Evolutionary conservation across 2,888 invertebrate species (phyloP).

Genomic region (Euphydryas editha): DNA sequence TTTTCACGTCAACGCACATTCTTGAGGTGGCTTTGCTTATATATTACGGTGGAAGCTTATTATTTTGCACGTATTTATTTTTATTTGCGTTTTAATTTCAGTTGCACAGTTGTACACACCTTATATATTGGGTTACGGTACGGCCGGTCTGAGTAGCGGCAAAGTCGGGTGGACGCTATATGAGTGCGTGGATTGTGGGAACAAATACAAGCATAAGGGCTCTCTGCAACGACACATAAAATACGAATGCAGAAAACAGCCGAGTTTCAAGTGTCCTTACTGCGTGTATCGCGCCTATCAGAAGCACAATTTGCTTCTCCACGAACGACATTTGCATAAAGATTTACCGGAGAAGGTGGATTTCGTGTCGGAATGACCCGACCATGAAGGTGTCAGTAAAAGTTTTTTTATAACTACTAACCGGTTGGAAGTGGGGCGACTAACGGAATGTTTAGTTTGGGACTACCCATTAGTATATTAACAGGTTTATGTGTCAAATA

Average conservation of each 20-base stretch:
- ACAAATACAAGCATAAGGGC: constrained; percentile 92
- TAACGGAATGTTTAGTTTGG: constrained; percentile 17
- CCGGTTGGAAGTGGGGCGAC: constrained; percentile 31
- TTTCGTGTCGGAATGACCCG: constrained; percentile 79
- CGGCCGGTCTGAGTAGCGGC: constrained; percentile 72
- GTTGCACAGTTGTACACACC: constrained; percentile 83
- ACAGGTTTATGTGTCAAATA: constrained; percentile 10
- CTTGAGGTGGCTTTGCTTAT: constrained; percentile 74
- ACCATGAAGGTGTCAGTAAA: constrained; percentile 68
- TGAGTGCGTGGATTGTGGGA: constrained; percentile 89
- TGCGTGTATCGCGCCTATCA: constrained; percentile 88
- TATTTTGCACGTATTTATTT: constrained; percentile 79
- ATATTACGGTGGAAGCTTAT: constrained; percentile 70
- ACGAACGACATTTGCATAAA: constrained; percentile 81
- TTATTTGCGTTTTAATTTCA: constrained; percentile 81
- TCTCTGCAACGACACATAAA: constrained; percentile 90
- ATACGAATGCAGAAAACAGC: constrained; percentile 89
- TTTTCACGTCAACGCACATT: constrained; percentile 66
- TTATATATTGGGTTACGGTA: constrained; percentile 82
- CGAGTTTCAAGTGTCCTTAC: constrained; percentile 88
- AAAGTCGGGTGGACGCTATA: constrained; percentile 80
- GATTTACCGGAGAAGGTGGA: constrained; percentile 82
- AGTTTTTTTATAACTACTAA: constrained; percentile 40
- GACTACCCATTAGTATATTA: constrained; percentile 28
- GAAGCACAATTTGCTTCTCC: constrained; percentile 84